A percentile compares a stretch with the other conserved stretches of the same genome.
Conservation (phyloP, 2,797 vertebrate genomes). For the Chrosomus eos region DNA sequence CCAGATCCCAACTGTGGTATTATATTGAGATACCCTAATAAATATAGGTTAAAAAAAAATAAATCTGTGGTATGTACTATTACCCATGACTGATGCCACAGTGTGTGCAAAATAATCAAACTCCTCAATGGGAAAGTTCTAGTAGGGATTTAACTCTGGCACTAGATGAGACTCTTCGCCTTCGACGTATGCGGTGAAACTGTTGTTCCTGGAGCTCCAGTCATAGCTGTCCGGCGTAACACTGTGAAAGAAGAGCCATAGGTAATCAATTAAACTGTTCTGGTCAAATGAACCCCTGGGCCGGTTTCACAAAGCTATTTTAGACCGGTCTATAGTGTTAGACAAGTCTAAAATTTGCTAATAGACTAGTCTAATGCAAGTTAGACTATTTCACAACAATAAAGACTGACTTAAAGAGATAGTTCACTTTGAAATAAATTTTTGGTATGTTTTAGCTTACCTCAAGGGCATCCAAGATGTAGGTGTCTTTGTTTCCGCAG, state of each 20-base stretch:
- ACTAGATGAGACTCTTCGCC: conserved; percentile 60
- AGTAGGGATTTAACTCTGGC: conserved; percentile 15
- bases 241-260: conserved; percentile 66
- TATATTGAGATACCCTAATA: not conserved
- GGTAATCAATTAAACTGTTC: not conserved
- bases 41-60: not conserved
- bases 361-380: too few relatives aligned
- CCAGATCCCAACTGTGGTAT: not conserved
- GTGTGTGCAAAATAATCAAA: conserved; percentile 14
- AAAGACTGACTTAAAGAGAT: too few relatives aligned
- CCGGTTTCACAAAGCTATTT: too few relatives aligned
- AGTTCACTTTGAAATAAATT: too few relatives aligned
- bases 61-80: not conserved
- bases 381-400: too few relatives aligned
- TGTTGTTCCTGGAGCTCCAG: conserved; percentile 85
- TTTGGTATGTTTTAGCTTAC: too few relatives aligned
- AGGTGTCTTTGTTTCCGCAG: too few relatives aligned
- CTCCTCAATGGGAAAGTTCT: not conserved
- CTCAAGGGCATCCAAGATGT: too few relatives aligned
- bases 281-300: not conserved
- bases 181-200: conserved; percentile 82
- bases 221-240: conserved; percentile 86
- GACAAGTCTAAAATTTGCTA: too few relatives aligned
- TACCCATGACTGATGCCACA: not conserved
- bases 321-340: too few relatives aligned